These are phyloP conservation scores for Lacanobia oleracea DNA, from an alignment of 2,888 invertebrate genomes.

Conservation along the genomic window DNA sequence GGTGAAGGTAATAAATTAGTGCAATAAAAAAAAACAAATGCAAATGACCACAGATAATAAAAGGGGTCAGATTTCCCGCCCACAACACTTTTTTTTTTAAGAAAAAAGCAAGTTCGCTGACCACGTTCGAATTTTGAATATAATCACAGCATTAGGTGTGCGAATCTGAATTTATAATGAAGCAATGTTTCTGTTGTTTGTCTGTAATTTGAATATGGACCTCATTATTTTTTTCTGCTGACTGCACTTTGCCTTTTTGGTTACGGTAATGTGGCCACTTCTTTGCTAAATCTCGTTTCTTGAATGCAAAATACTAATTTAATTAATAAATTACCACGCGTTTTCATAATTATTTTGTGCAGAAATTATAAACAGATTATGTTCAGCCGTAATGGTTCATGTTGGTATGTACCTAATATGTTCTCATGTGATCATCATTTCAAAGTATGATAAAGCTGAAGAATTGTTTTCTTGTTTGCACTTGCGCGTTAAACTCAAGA, in stretches of 20 bases:
- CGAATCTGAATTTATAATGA: conserved; percentile 38
- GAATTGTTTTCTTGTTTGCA: too few relatives aligned
- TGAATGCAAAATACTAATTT: not conserved
- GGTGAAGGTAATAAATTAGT: not conserved
- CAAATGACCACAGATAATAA: not conserved
- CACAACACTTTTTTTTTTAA: not conserved
- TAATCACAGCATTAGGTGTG: conserved; percentile 35
- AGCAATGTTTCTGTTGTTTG: conserved; percentile 32
- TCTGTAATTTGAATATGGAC: conserved; percentile 33
- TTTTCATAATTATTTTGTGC: not conserved
- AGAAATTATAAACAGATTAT: conserved; percentile 1
- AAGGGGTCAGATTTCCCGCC: not conserved
- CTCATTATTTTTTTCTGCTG: conserved; percentile 37
- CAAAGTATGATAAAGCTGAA: too few relatives aligned
- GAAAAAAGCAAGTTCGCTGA: conserved; percentile 45
- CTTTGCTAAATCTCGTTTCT: conserved; percentile 2
- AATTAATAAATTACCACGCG: not conserved
- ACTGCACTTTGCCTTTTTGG: conserved; percentile 23
- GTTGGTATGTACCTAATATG: not conserved
- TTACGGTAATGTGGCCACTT: conserved; percentile 12
- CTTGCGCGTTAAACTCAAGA: too few relatives aligned
- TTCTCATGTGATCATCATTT: not conserved
- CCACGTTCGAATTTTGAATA: conserved; percentile 37
- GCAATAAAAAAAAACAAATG: not conserved
- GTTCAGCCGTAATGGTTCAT: not conserved